Conservation (phyloP, 2,113 vertebrate genomes). For the Ceuthmochares aereus region DNA sequence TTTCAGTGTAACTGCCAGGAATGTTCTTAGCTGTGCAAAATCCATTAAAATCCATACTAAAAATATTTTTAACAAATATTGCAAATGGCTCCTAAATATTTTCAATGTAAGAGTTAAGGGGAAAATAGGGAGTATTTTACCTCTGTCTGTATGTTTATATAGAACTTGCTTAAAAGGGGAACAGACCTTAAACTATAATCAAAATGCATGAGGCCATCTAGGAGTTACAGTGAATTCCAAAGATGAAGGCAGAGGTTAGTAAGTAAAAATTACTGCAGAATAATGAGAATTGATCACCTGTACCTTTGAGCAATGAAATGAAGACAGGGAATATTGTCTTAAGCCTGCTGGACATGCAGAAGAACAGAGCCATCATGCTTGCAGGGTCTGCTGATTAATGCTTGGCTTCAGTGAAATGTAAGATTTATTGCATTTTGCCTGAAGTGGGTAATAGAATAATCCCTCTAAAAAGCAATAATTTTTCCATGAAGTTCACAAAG, state of each 20-base stretch:
- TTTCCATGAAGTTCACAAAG: conserved; percentile 58
- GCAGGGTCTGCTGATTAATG: conserved; percentile 47
- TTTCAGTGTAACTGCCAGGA: neutral
- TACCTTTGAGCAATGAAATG: neutral
- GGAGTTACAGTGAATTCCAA: neutral
- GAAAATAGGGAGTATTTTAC: neutral
- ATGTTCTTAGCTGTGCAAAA: conserved; percentile 11
- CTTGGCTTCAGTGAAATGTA: neutral
- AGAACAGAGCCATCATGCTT: neutral
- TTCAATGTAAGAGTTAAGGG: neutral
- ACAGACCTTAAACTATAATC: neutral
- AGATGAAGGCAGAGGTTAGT: neutral
- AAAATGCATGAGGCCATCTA: neutral
- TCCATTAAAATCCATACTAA: neutral
- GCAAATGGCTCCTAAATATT: neutral
- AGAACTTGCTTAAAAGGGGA: neutral
- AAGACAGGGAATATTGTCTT: conserved; percentile 7
- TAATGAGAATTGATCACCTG: conserved; percentile 31
- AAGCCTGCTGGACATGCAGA: conserved; percentile 16
- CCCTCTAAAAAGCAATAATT: conserved; percentile 63
- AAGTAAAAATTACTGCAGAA: neutral
- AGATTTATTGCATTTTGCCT: conserved; percentile 58
- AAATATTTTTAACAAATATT: neutral
- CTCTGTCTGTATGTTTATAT: neutral
- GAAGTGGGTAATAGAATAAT: conserved; percentile 67